phyloP scores from a whole-genome alignment of 1,140 invertebrate species.

The Hyposmocoma kahamanoa region DNA sequence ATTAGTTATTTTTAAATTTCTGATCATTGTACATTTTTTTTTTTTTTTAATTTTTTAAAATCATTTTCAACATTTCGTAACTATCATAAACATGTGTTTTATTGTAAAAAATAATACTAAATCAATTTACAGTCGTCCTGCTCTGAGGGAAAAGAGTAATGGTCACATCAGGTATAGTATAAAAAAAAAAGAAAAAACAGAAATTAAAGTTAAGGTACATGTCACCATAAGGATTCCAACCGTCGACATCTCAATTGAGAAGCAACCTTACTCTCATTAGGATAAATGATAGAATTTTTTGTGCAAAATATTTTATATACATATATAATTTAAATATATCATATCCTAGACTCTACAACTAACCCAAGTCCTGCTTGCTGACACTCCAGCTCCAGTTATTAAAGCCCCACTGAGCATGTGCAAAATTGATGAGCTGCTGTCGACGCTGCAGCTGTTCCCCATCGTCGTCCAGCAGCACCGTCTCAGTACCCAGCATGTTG shows the following conservation, averaged over 20 bases:
- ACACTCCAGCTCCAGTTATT: conserved; percentile 71
- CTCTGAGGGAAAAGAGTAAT: no score
- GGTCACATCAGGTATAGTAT: no score
- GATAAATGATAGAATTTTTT: not conserved
- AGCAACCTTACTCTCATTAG: not conserved
- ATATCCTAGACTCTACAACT: not conserved
- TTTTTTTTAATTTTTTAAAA: no score
- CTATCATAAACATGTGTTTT: no score
- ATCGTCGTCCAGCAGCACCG: conserved; percentile 24
- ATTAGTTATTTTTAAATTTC: no score
- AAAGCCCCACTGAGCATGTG: conserved; percentile 67
- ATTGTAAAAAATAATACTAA: no score
- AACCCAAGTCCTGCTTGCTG: conserved; percentile 68
- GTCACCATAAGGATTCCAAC: no score
- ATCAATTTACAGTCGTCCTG: no score
- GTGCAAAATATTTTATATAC: not conserved
- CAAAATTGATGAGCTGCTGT: conserved; percentile 67
- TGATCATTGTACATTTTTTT: no score
- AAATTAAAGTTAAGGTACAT: no score
- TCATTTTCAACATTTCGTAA: no score
- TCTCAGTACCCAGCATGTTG: conserved; percentile 19
- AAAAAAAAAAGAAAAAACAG: no score
- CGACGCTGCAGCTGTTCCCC: conserved; percentile 44
- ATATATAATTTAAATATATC: not conserved
- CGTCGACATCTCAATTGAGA: not conserved